These are phyloP conservation scores for Pogona vitticeps DNA, from an alignment of 2,113 vertebrate species.

Conservation along the genomic window DNA sequence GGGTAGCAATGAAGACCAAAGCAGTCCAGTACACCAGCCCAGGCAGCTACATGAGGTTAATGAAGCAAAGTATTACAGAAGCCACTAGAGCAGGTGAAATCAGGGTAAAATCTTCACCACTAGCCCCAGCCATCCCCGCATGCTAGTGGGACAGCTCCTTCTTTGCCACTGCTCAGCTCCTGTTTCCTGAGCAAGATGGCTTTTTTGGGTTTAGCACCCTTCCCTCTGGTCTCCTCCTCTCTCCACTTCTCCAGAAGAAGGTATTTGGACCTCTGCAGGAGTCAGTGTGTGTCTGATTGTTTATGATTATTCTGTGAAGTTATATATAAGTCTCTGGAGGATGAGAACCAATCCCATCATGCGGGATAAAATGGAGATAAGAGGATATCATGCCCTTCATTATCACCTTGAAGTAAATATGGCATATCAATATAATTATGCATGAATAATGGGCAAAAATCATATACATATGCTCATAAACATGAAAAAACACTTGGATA, in stretches of 20 bases:
- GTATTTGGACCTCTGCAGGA: too few species aligned
- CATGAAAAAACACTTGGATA: constrained; percentile 18
- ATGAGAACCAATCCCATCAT: too few species aligned
- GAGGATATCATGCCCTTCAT: not conserved
- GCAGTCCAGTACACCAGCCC: too few species aligned
- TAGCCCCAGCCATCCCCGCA: not conserved
- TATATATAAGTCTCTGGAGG: too few species aligned
- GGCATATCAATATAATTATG: not conserved
- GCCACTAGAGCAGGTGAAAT: not conserved
- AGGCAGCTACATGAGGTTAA: not conserved
- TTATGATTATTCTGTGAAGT: too few species aligned
- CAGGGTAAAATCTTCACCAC: not conserved
- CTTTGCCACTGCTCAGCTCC: not conserved
- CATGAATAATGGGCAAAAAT: not conserved
- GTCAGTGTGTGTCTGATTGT: too few species aligned
- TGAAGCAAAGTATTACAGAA: not conserved
- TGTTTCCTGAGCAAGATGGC: not conserved
- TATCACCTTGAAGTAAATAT: not conserved
- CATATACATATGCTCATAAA: constrained; percentile 23
- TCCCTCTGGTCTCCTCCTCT: too few species aligned
- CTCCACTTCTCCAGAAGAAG: too few species aligned
- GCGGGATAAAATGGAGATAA: not conserved
- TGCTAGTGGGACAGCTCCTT: not conserved
- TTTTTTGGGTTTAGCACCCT: not conserved
- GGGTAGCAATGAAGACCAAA: too few species aligned